Evolutionary conservation across 92 coral and sea anemone genomes (phyloP), one percentile per base, ranked within the genome.

Genomic region (Phenganax subtilis): DNA sequence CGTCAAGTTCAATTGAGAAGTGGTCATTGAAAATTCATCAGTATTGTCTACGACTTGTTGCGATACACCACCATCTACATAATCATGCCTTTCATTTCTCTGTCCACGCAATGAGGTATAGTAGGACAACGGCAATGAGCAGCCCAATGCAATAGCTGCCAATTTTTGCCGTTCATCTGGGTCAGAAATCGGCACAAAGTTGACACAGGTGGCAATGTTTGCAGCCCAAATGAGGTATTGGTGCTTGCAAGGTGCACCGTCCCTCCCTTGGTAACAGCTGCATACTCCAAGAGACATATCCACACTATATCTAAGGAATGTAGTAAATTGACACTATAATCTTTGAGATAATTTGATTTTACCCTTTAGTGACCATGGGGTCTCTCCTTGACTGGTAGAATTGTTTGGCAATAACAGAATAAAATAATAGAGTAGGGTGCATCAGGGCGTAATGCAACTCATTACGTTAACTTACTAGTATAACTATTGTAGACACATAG

Each of bases 271-370:
- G 52, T 76, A 60, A 65, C 90, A 85, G 20, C 88, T 88, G 61
- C 90, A 88, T n/a, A 85, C 57, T 16, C 90, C 90, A 81, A 85
- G 25, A 7, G 89, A 51, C 89, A 87, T 87, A 74, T 87, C 89
- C 87, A 87, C 89, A 4, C 80, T 87, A 73, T 65, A 28, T 11
- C 17, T 65, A 11, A 11, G 27, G 71, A 65, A 9, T 11, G 71
- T 10, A 11, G 71, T 65, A 65, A 17, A 10, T 17, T 65, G 28
- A 12, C 71, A 65, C n/a, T 65, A 17, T 65, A 65, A 3, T 65
- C 27, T 65, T 17, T 65, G 71, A 11, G 15, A 65, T 17, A 11
- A 17, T 65, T 65, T 17, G 15, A 10, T 17, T 65, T 65, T 17
- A 65, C 71, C 10, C 31, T 17, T 65, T 17, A 65, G 6, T 10